Percentiles rank a stretch among this genome's conserved stretches.
phyloP scores from a whole-genome alignment of 1,140 invertebrate genomes.

The Ceratosolen fusciceps region DNA sequence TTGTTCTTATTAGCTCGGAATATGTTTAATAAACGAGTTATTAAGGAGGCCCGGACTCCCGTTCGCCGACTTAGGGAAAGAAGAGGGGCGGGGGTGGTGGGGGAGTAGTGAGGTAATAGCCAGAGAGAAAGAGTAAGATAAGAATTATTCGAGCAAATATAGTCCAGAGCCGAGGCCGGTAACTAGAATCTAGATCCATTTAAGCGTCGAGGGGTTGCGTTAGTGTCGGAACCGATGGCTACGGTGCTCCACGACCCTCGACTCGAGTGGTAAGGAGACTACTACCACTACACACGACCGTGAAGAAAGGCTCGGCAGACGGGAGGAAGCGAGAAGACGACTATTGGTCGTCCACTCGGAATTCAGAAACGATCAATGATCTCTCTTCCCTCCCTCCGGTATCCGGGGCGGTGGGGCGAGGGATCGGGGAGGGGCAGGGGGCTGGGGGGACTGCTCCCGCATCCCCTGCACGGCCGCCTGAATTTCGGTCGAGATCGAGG shows the following conservation, averaged over 20 bases:
- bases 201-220: not conserved
- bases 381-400: constrained; percentile 32
- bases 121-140: too few relatives aligned
- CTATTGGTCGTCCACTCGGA: constrained; percentile 56
- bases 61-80: too few relatives aligned
- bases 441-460: too few relatives aligned
- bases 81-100: too few relatives aligned
- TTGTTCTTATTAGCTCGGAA: too few relatives aligned
- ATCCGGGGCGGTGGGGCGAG: not conserved
- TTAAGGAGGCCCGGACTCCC: too few relatives aligned
- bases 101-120: too few relatives aligned
- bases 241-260: not conserved
- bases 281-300: too few relatives aligned
- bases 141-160: too few relatives aligned
- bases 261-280: not conserved
- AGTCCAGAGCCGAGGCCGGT: not conserved
- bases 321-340: not conserved
- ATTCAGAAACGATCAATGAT: constrained; percentile 69
- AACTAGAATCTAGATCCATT: not conserved
- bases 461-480: too few relatives aligned
- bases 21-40: too few relatives aligned
- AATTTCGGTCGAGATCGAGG: too few relatives aligned
- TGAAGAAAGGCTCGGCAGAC: constrained; percentile 54
- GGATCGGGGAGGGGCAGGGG: not conserved
- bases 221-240: constrained; percentile 6